Evolutionary conservation across 2,113 vertebrate genomes (phyloP).

Genomic region (Neolamprologus kungweensis): DNA sequence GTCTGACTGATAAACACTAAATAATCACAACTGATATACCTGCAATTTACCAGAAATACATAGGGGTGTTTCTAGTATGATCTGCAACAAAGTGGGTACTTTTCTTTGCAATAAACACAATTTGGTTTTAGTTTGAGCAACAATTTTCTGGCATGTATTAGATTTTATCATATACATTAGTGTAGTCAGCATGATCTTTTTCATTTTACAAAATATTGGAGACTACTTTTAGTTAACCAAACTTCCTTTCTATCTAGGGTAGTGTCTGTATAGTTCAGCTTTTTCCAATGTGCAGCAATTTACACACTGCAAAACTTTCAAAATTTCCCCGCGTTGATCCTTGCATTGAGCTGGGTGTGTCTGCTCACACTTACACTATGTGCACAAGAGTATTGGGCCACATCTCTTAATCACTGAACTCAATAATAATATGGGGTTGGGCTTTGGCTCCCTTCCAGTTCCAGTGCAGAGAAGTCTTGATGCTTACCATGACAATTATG

Average conservation of each 20-base stretch:
- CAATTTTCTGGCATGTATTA: rapidly evolving
- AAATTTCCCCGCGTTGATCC: not conserved
- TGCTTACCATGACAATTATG: rapidly evolving
- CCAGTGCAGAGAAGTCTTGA: not conserved
- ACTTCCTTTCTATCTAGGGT: not conserved
- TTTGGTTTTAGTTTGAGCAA: not conserved
- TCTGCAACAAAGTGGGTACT: rapidly evolving
- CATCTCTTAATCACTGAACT: not conserved
- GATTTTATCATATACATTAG: rapidly evolving
- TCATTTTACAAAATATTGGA: not conserved
- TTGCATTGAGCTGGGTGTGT: not conserved
- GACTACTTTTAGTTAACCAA: not conserved
- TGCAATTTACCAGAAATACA: not conserved
- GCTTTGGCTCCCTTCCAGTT: not conserved
- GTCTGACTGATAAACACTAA: not conserved
- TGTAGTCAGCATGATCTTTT: not conserved
- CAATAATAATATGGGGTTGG: not conserved
- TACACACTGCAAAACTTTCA: not conserved
- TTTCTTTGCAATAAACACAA: not conserved
- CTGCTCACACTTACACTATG: not conserved
- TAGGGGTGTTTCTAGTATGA: rapidly evolving
- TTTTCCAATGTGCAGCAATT: not conserved
- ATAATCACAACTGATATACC: not conserved
- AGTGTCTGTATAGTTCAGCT: not conserved
- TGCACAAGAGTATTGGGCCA: not conserved